Base-by-base conservation (phyloP, 2,113 vertebrate species). In the Sinocyclocheilus anshuiensis region DNA sequence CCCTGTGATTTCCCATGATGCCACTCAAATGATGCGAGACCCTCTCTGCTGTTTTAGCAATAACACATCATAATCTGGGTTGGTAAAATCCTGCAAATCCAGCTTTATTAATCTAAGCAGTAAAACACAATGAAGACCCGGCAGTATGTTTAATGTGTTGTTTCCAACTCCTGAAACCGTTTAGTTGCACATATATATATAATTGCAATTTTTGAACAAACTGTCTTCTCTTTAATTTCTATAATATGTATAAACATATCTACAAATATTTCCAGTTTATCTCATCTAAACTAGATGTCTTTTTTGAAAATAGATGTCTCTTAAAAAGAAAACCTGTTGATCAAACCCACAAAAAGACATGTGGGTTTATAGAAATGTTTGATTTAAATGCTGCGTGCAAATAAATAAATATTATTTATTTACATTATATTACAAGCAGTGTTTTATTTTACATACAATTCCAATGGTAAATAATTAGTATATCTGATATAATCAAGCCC, bases 21-120 rank as follows among this genome's bases (percentile, higher is more conserved):
- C 69, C 55, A 39, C 72, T 42, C 50, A 81, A 81, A 81, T 57
- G 10, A 42, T 50, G 18, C 77, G 85, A 86, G 67, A 80, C 85
- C 55, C 69, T 82, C 36, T 75, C 24, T 86, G 69, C 85, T 82
- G 69, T 86, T 18, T 86, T 86, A 24, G 79, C 78, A 86, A 39
- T 22, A 86, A 86, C 55, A 63, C 45, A 61, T 24, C 53, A 76
- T 86, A 86, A 86, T 86, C 79, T 82, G 81, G 12, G 33, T 39
- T 84, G 42, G 69, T 59, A 75, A 74, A 84, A 83, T 29, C 82
- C 69, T 59, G 7, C 75, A 84, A 84, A 59, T 84, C 50, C 82
- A 80, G 16, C 45, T 33, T 55, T 71, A 83, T 55, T 74, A 71
- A 82, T 82, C 45, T 74, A 84, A 55, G 20, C 67, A 75, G 22